Evolutionary conservation across 1,140 invertebrate species (phyloP), one percentile per base, ranked within the genome.

Genomic region (Nylanderia fulva): DNA sequence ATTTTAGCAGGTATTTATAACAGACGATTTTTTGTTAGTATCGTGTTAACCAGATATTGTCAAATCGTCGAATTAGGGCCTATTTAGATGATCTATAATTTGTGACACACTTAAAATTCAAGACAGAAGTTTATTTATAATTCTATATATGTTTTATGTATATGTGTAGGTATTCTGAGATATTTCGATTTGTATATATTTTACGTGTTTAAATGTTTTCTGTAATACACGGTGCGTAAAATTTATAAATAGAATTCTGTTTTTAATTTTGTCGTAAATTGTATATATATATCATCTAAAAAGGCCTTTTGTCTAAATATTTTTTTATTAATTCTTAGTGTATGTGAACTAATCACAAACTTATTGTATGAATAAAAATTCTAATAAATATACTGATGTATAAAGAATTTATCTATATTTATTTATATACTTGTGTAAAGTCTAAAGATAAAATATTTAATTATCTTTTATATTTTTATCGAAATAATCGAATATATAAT

Each of bases 21-120:
- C 45, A 18, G 42, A 45, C 4, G 15, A 56, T 54, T 42, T 4
- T 54, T 29, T 77, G 3, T 80, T 80, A 56, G 24, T 36, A 80
- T 58, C 18, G 4, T 80, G 1, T 56, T 45, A 54, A 36, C 39
- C 18, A 13, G 13, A 69, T 11, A 69, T 21, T 58, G 24, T 5
- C 27, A 45, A 71, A 71, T 82, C 29, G 13, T 11, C 39, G 58
- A 33, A 15, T 68, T 80, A 45, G 18, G 3, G 45, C 15, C 15
- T 48, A 0, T 48, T 18, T 48, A 48, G 5, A 48, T 5, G 3
- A 48, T 48, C 15, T 48, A 4, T 45, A 45, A 48, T 48, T 48
- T 18, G 45, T 5, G 4, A 48, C 15, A 33, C 29, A 33, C 29
- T 1, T 3, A 48, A 48, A 48, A 18, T 48, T 48, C 15, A 48